These are phyloP conservation scores for Diadophis punctatus DNA, from an alignment of 2,113 vertebrate species.

Conservation along the genomic window DNA sequence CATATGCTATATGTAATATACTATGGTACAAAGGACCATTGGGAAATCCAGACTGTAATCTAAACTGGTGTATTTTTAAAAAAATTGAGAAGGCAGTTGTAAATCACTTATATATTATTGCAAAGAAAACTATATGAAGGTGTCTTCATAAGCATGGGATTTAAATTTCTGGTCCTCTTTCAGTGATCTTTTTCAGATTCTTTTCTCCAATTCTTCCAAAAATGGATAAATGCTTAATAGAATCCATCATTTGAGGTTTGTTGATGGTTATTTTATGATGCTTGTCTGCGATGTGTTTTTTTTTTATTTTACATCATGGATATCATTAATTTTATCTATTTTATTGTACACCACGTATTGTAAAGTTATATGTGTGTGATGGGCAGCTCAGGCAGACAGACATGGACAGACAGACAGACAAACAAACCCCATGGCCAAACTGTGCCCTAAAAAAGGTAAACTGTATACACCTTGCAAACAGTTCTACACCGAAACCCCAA, in stretches of 20 bases:
- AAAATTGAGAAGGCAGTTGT: neutral
- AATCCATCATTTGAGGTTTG: neutral
- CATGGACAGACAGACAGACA: neutral
- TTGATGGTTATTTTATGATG: neutral
- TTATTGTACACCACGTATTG: neutral
- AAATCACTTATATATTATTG: neutral
- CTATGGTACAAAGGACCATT: neutral
- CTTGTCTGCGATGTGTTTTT: neutral
- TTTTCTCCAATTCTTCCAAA: neutral
- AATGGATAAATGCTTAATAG: neutral
- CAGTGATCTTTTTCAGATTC: neutral
- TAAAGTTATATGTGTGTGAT: neutral
- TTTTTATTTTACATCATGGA: neutral
- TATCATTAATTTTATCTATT: neutral
- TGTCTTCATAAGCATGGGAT: neutral
- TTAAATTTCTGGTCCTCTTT: neutral
- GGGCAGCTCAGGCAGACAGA: neutral
- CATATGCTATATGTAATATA: neutral
- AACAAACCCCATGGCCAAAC: neutral
- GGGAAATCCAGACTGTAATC: neutral
- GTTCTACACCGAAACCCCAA: neutral
- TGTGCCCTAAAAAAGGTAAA: neutral
- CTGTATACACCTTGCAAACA: neutral
- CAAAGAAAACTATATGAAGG: neutral
- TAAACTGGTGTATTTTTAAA: neutral